Base-by-base conservation (phyloP, 1,140 invertebrate species). In the Pygmarrhopalites habei region DNA sequence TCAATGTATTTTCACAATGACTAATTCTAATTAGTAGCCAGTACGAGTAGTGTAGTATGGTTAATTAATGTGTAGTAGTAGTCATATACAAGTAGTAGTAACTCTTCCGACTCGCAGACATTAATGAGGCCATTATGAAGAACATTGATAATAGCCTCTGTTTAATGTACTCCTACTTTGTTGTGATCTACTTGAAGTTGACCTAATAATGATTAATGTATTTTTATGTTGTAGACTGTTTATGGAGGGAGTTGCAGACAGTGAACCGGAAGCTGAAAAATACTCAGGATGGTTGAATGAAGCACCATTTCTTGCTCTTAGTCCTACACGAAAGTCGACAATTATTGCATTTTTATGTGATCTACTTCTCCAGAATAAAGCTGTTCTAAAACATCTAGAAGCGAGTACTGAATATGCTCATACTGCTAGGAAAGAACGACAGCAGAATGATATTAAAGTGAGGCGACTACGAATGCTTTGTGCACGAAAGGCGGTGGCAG, bases 291-390 rank as follows among this genome's bases (percentile, higher is more conserved):
- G 84, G 72, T 77, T 92, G 0, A 82, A 85, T 58, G 84, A 86
- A 73, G 87, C 86, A 56, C 89, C 91, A 0, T 95, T 92, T 76
- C 81, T 92, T 56, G 84, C 92, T 0, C 77, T 95, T 3, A 91
- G 87, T 77, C 83, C 91, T 5, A 89, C 87, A 1, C 83, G 87
- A 58, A 96, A 96, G 75, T 85, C 89, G 0, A 84, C 87, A 63
- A 90, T 95, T 73, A 76, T 96, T 30, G 88, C 87, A 2, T 93
- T 90, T 76, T 80, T 97, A 1, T 95, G 92, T 77, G 92, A 97
- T 78, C 92, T 97, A 78, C 79, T 97, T 69, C 78, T 95, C 49
- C 90, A 92, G 76, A 94, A 93, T 75, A 92, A 93, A 78, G 69
- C 69, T 17, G 69, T 70, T 12, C 32, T 70, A 4, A 65, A 66